Percentiles rank a stretch among this genome's conserved stretches.
Evolutionary conservation across 2,797 vertebrate species (phyloP).

Genomic region (Sebastes melanostomus): DNA sequence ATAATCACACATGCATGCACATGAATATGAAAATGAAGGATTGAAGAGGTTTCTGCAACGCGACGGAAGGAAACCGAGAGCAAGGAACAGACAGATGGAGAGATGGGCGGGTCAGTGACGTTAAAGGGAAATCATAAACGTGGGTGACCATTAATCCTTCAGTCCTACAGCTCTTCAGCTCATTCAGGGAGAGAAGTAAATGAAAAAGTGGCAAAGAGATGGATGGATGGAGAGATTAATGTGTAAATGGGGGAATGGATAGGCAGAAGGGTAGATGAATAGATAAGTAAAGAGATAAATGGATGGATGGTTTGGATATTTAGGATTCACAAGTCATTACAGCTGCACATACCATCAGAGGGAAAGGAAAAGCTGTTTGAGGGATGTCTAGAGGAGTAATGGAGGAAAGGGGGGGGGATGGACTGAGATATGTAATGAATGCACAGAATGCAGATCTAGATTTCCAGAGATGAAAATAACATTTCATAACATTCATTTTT

Average conservation of each 20-base stretch:
- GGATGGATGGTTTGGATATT: conserved; percentile 54
- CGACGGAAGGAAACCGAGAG: conserved; percentile 13
- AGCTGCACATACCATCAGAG: conserved; percentile 22
- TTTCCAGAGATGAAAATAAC: not conserved
- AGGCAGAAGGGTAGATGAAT: conserved; percentile 42
- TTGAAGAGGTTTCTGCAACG: conserved; percentile 13
- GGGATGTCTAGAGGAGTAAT: conserved; percentile 29
- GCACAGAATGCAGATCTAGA: not conserved
- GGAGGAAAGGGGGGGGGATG: not conserved
- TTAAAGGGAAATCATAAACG: conserved; percentile 44
- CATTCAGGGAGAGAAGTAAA: conserved; percentile 48
- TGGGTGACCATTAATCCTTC: conserved; percentile 52
- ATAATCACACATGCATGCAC: conserved; percentile 27
- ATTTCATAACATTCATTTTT: not conserved
- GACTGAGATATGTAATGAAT: conserved; percentile 11
- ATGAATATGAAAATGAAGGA: conserved; percentile 48
- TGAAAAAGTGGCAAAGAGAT: conserved; percentile 54
- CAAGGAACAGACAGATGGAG: conserved; percentile 18
- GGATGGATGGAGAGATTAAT: conserved; percentile 53
- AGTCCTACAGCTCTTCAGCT: conserved; percentile 37
- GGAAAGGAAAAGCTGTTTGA: conserved; percentile 5
- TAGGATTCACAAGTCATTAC: conserved; percentile 54
- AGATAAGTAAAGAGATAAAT: conserved; percentile 45
- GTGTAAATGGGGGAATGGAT: conserved; percentile 45
- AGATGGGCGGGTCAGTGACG: conserved; percentile 15